phyloP scores from a whole-genome alignment of 2,797 vertebrate genomes.

The Melanotaenia trifasciata region DNA sequence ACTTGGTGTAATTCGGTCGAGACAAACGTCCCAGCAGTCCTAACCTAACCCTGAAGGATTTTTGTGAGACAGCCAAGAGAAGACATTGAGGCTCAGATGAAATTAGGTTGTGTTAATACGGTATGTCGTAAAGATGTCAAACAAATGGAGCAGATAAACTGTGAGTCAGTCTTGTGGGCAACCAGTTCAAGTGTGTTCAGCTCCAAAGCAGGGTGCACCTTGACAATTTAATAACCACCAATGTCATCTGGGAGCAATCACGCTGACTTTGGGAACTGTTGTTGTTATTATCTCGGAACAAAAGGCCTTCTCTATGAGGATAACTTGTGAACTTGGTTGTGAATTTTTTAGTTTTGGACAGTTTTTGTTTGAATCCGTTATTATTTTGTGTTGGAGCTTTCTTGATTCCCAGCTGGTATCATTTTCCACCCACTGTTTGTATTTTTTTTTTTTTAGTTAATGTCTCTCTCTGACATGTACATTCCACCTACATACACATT shows the following conservation, averaged over 20 bases:
- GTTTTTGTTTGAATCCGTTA: constrained; percentile 45
- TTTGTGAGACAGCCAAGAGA: constrained; percentile 70
- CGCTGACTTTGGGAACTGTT: constrained; percentile 56
- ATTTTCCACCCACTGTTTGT: constrained; percentile 43
- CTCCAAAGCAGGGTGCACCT: constrained; percentile 61
- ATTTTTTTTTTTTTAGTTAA: constrained; percentile 52
- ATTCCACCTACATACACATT: constrained; percentile 66
- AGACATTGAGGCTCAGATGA: constrained; percentile 72
- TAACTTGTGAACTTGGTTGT: constrained; percentile 47
- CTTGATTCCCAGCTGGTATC: constrained; percentile 41
- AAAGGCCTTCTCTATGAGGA: constrained; percentile 53
- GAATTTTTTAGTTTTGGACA: constrained; percentile 42
- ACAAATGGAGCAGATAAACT: constrained; percentile 79
- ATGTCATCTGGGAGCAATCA: constrained; percentile 76
- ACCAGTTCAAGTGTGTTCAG: constrained; percentile 61
- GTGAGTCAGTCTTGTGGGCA: constrained; percentile 66
- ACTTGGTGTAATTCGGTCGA: constrained; percentile 73
- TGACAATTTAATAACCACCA: constrained; percentile 78
- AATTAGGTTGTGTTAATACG: constrained; percentile 78
- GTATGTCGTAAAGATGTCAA: constrained; percentile 79
- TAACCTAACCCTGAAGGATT: constrained; percentile 80
- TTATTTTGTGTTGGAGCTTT: constrained; percentile 58
- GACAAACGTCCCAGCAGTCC: constrained; percentile 72
- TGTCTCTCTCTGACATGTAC: constrained; percentile 71
- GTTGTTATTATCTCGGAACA: constrained; percentile 71